These are phyloP conservation scores for Volucella inflata DNA, from an alignment of 2,888 invertebrate genomes.

Conservation along the genomic window DNA sequence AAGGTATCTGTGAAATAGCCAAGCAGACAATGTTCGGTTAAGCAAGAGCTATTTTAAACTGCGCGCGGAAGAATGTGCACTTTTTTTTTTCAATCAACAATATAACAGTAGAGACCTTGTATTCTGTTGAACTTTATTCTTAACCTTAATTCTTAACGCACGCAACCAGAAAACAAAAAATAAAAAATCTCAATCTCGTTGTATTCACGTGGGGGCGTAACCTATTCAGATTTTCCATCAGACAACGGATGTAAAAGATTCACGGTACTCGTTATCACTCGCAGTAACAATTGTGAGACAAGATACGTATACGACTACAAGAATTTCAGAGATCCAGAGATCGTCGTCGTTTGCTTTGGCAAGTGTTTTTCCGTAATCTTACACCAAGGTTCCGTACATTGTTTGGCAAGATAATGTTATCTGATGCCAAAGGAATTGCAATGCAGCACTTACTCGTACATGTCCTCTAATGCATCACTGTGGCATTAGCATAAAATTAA, in stretches of 20 bases:
- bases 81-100: conserved; percentile 35
- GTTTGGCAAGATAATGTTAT: conserved; percentile 64
- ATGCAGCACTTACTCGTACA: conserved; percentile 61
- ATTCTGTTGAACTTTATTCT: conserved; percentile 60
- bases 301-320: conserved; percentile 39
- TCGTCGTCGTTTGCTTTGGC: neutral
- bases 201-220: conserved; percentile 44
- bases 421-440: conserved; percentile 56
- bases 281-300: conserved; percentile 35
- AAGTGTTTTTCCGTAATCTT: conserved; percentile 68
- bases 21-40: conserved; percentile 14
- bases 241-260: conserved; percentile 57
- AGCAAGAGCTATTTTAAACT: neutral
- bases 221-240: conserved; percentile 38
- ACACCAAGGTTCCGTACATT: conserved; percentile 51
- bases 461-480: conserved; percentile 68
- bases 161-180: neutral
- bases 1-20: neutral
- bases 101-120: conserved; percentile 64
- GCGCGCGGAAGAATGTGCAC: conserved; percentile 26
- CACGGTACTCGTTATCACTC: conserved; percentile 61
- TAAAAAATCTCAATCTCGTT: conserved; percentile 50
- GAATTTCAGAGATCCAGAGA: neutral
- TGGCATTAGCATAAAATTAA: conserved; percentile 69
- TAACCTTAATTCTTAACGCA: conserved; percentile 55